A percentile compares a stretch with the other conserved stretches of the same genome.
These are phyloP conservation scores for Drosophila sulfurigaster DNA, from an alignment of 1,140 invertebrate genomes.

Conservation along the genomic window DNA sequence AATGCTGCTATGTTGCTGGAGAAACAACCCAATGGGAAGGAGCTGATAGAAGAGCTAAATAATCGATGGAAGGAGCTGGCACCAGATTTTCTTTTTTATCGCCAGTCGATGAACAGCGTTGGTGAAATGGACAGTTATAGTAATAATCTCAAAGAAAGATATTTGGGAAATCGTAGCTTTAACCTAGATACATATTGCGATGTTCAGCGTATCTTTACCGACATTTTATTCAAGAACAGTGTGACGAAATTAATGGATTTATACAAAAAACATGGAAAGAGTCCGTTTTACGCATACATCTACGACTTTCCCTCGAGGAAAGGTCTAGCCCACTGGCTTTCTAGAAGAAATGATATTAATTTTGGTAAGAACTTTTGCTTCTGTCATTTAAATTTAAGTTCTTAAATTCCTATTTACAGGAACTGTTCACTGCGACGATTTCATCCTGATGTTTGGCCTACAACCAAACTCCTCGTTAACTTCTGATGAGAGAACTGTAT, in stretches of 20 bases:
- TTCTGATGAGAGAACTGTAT: slow-evolving; percentile 33
- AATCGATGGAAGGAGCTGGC: slow-evolving; percentile 45
- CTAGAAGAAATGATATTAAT: slow-evolving; percentile 42
- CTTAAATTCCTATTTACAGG: slow-evolving; percentile 14
- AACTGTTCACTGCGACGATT: slow-evolving; percentile 52
- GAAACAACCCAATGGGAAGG: slow-evolving; percentile 15
- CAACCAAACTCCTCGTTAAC: not conserved
- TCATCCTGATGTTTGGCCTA: slow-evolving; percentile 35
- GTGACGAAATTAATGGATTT: slow-evolving; percentile 22
- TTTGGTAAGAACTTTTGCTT: slow-evolving; percentile 33
- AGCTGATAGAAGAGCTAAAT: slow-evolving; percentile 23
- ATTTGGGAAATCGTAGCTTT: slow-evolving; percentile 42
- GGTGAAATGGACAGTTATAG: slow-evolving; percentile 27
- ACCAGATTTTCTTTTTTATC: slow-evolving; percentile 40
- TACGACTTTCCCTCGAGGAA: slow-evolving; percentile 48
- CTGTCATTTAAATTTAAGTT: too few species aligned
- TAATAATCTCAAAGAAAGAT: slow-evolving; percentile 24
- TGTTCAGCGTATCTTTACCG: slow-evolving; percentile 31
- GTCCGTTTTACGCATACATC: slow-evolving; percentile 43
- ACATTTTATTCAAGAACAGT: slow-evolving; percentile 45
- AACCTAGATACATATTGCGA: slow-evolving; percentile 42
- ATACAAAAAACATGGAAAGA: slow-evolving; percentile 19
- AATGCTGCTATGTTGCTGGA: slow-evolving; percentile 81
- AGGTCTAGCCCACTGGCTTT: slow-evolving; percentile 24
- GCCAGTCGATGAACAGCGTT: not conserved